Base-by-base conservation (phyloP, 2,888 invertebrate species). In the Cerastis leucographa region DNA sequence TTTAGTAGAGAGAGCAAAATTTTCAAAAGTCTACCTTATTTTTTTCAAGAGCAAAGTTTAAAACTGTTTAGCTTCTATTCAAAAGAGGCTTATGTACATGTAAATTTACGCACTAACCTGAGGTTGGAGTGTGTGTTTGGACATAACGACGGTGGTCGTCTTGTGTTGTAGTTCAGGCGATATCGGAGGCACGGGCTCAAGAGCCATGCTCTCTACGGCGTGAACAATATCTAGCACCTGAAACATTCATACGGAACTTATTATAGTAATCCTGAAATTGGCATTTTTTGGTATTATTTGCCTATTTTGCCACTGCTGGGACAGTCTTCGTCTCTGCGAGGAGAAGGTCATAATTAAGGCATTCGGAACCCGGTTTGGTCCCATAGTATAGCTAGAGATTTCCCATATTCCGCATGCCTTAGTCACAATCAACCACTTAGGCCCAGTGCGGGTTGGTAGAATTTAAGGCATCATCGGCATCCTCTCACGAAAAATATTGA, bases 61-160 rank as follows among this genome's bases (percentile, higher is more conserved):
- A 22, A 42, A 66, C 22, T 29, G 5, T 56, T 4, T 81, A 73
- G 74, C 81, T 69, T 71, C 9, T 74, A 51, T 29, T 46, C 1
- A 19, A 66, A 19, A 49, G 59, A 54, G n/a, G 49, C 29, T 51
- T 49, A 49, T 8, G 25, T 79, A 17, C 65, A 65, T 68, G 19
- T 49, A 70, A 51, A 71, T 69, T 51, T 59, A n/a, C 9, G 25
- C 71, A 91, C 94, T 92, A 85, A 96, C 97, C 95, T 98, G 98
- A 91, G 98, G 97, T 90, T 98, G 98, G 89, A 98, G 97, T 76
- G 99, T 99, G 94, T 99, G 99, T 94, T 99, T 99, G 94, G 98
- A 99, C 98, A 99, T 99, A 76, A 99, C 99, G 89, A 99, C 98
- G 19, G 99, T 99, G 85, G 99, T 99, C 77, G 99, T 99, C 97